Conservation (phyloP, 2,888 invertebrate genomes). For the Pharmacophagus antenor region DNA sequence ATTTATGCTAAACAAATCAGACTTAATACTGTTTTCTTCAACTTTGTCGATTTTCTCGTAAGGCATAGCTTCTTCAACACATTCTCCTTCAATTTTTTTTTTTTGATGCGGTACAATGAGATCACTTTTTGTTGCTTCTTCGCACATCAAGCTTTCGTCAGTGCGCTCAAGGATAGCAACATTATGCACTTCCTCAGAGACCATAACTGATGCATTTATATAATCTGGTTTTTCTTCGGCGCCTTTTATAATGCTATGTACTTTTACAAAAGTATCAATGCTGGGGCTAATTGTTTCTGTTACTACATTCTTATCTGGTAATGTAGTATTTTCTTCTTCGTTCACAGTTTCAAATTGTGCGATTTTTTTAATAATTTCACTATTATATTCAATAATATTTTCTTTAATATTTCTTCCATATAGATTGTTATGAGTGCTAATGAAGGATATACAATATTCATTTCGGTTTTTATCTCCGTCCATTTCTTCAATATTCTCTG, state of each 20-base stretch:
- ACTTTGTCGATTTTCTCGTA: not conserved
- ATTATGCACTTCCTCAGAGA: not conserved
- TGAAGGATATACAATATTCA: not conserved
- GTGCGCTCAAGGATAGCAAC: not conserved
- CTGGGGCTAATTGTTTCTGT: not conserved
- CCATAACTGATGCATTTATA: not conserved
- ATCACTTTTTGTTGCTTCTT: not conserved
- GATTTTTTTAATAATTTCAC: not conserved
- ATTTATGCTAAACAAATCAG: not conserved
- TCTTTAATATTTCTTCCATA: not conserved
- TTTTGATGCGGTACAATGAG: not conserved
- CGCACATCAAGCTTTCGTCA: not conserved
- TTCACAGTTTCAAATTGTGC: not conserved
- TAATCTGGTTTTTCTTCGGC: not conserved
- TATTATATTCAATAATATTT: not conserved
- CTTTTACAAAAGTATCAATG: not conserved
- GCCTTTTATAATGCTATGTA: not conserved
- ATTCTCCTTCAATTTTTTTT: not conserved
- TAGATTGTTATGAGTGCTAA: not conserved
- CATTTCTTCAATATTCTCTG: not conserved
- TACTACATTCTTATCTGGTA: not conserved
- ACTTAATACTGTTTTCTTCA: not conserved
- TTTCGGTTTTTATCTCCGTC: not conserved
- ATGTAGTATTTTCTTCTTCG: not conserved
- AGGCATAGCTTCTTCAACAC: not conserved